These are phyloP conservation scores for Anastrepha ludens DNA, from an alignment of 1,140 invertebrate genomes.

Conservation along the genomic window DNA sequence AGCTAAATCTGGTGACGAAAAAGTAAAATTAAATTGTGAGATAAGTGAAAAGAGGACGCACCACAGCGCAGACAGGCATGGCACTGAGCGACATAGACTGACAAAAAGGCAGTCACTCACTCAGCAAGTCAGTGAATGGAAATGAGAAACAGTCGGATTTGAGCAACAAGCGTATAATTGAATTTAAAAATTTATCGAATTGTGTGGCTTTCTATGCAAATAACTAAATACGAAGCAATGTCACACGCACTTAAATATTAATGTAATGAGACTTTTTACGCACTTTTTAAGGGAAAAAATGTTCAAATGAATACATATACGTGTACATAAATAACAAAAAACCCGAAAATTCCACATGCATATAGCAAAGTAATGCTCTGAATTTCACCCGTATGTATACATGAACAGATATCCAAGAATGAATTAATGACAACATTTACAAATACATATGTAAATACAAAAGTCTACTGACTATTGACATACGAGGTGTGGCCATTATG, in stretches of 20 bases:
- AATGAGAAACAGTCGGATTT: neutral
- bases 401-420: too few relatives aligned
- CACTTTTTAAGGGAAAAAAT: neutral
- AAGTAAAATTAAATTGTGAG: slow-evolving; percentile 49
- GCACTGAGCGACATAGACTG: neutral
- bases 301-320: too few relatives aligned
- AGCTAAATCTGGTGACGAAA: slow-evolving; percentile 34
- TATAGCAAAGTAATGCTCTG: too few relatives aligned
- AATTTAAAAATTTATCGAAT: slow-evolving; percentile 54
- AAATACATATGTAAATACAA: too few relatives aligned
- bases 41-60: slow-evolving; percentile 12
- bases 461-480: too few relatives aligned
- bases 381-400: too few relatives aligned
- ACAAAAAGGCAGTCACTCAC: slow-evolving; percentile 12
- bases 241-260: slow-evolving; percentile 9
- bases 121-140: neutral
- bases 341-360: too few relatives aligned
- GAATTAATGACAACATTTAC: too few relatives aligned
- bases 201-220: slow-evolving; percentile 27
- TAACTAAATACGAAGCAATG: slow-evolving; percentile 5
- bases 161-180: slow-evolving; percentile 55
- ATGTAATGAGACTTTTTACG: neutral
- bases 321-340: too few relatives aligned
- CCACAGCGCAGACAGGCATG: neutral
- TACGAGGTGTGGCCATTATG: too few relatives aligned